Evolutionary conservation across 2,888 invertebrate species (phyloP), one percentile per base, ranked within the genome.

Genomic region (Hermaeophaga mercurialis): DNA sequence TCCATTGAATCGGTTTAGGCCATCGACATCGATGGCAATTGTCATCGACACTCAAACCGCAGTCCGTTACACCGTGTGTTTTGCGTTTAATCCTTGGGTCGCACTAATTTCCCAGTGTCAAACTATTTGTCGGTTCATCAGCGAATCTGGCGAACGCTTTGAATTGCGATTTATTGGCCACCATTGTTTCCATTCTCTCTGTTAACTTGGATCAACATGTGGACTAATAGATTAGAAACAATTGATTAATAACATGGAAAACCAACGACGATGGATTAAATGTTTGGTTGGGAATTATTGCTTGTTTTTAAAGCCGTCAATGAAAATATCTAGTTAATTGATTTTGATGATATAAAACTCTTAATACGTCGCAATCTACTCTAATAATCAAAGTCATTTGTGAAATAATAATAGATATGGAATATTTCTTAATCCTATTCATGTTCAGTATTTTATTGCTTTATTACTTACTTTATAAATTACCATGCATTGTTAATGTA

Each of bases 41-140:
- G 47, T 47, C 47, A 47, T 47, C 47, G 47, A 47, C 47, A 47
- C 28, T 39, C 57, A 36, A 50, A 45, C 46, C 54, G 48, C 49
- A 36, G 57, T 44, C 57, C 55, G 52, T 53, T 60, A 44, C 38
- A 39, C 52, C 53, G 59, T 59, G 55, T 36, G 31, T 31, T 31
- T 31, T 9, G 31, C 31, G 60, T 45, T n/a, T 59, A 62, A 62
- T 62, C 62, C 58, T 22, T 36, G 11, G 31, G 11, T 28, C 28
- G 28, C 28, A 3, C 28, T 28, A 28, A 56, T 54, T 56, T 22
- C 54, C 19, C 22, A 47, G 46, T 54, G 50, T 57, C 60, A 50
- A 53, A 54, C 56, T 52, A 55, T 60, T 60, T 60, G 52, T 50
- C 57, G 60, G 19, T 44, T 57, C 57, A 60, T 60, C 49, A 52